A percentile compares a stretch with the other conserved stretches of the same genome.
These are phyloP conservation scores for Sesia bembeciformis DNA, from an alignment of 2,888 invertebrate species.

Conservation along the genomic window DNA sequence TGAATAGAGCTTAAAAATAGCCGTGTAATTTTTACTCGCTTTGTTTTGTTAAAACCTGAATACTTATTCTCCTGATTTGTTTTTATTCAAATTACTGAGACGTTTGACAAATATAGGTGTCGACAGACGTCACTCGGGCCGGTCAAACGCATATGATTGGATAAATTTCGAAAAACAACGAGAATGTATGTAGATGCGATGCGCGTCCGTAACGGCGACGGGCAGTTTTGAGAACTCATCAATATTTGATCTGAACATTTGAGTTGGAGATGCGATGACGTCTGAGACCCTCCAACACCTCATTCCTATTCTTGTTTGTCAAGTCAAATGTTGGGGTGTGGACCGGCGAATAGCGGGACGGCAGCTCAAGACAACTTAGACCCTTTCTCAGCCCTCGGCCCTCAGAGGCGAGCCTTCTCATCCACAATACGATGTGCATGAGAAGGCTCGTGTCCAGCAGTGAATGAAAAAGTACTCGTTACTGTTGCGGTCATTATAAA, in stretches of 20 bases:
- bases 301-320: constrained; percentile 28
- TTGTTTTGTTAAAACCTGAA: too few species aligned
- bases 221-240: constrained; percentile 39
- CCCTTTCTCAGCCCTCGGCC: too few species aligned
- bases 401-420: too few species aligned
- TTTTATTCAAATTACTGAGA: too few species aligned
- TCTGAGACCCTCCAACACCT: constrained; percentile 7
- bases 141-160: constrained; percentile 13
- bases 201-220: constrained; percentile 17
- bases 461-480: too few species aligned
- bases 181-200: constrained; percentile 33
- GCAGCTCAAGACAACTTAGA: neutral
- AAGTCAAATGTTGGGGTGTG: constrained; percentile 5
- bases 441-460: too few species aligned
- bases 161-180: constrained; percentile 17
- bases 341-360: neutral
- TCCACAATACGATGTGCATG: too few species aligned
- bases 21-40: too few species aligned
- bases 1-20: too few species aligned
- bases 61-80: too few species aligned
- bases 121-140: constrained; percentile 1
- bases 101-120: neutral
- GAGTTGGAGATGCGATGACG: constrained; percentile 38
- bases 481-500: too few species aligned
- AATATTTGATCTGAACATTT: constrained; percentile 47